phyloP scores from a whole-genome alignment of 2,797 vertebrate genomes.

The Nasua narica region DNA sequence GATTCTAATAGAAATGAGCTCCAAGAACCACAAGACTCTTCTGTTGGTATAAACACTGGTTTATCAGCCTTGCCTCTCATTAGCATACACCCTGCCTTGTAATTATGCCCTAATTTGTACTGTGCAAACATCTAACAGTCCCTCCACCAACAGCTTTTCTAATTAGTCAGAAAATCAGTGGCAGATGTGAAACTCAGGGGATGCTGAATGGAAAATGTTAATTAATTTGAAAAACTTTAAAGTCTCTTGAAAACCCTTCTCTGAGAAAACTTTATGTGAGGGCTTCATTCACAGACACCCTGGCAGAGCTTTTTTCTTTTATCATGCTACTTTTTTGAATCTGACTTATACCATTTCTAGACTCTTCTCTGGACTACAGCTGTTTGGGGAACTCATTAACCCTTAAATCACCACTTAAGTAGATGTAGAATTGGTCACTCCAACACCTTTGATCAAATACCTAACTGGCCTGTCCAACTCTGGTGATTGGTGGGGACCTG shows the following conservation, averaged over 20 bases:
- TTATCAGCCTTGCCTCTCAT: not conserved
- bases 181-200: conserved; percentile 64
- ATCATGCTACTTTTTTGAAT: not conserved
- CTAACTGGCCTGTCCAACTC: not conserved
- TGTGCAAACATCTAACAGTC: conserved; percentile 42
- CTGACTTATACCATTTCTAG: not conserved
- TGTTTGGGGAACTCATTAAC: not conserved
- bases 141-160: conserved; percentile 48
- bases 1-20: not conserved
- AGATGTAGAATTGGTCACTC: not conserved
- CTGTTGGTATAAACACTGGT: not conserved
- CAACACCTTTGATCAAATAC: not conserved
- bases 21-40: not conserved
- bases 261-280: not conserved
- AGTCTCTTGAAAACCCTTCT: conserved; percentile 13
- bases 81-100: conserved; percentile 32
- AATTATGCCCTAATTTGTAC: conserved; percentile 60
- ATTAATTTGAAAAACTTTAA: conserved; percentile 56
- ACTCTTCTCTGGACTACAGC: not conserved
- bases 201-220: conserved; percentile 39
- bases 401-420: not conserved
- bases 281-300: not conserved
- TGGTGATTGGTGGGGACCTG: too few species aligned
- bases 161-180: conserved; percentile 57
- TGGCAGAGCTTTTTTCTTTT: not conserved